Percentiles rank a stretch among this genome's conserved stretches.
phyloP scores from a whole-genome alignment of 1,140 invertebrate species.

The Trichonephila clavata region DNA sequence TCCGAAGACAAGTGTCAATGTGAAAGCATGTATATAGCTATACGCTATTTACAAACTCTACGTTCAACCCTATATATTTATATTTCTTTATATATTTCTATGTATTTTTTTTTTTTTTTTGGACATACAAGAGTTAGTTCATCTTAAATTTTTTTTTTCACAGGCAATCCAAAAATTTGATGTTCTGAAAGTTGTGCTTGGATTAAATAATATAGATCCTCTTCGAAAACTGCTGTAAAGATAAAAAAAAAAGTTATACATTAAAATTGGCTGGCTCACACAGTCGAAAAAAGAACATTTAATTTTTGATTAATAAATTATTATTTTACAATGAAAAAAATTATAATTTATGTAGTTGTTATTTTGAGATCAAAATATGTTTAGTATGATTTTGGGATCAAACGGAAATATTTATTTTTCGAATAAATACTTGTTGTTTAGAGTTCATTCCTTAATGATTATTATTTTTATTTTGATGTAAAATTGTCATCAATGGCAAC shows the following conservation, averaged over 20 bases:
- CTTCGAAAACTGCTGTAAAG: conserved; percentile 57
- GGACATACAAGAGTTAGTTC: conserved; percentile 71
- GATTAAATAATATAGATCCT: conserved; percentile 50
- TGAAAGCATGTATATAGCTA: conserved; percentile 76
- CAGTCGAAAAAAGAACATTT: too few relatives aligned
- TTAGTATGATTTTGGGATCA: too few relatives aligned
- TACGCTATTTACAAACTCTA: conserved; percentile 76
- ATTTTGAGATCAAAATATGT: too few relatives aligned
- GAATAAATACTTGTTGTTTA: too few relatives aligned
- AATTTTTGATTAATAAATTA: too few relatives aligned
- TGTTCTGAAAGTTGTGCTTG: conserved; percentile 74
- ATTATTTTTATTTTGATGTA: too few relatives aligned
- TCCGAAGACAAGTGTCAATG: conserved; percentile 75
- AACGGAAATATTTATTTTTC: too few relatives aligned
- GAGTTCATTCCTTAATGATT: too few relatives aligned
- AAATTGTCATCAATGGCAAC: too few relatives aligned
- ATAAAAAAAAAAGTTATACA: not conserved
- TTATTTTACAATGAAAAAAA: too few relatives aligned
- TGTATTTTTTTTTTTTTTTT: conserved; percentile 67
- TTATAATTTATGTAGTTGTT: too few relatives aligned
- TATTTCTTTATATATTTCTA: conserved; percentile 74
- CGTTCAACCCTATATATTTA: conserved; percentile 76
- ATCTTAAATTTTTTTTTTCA: conserved; percentile 58
- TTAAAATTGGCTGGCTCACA: not conserved
- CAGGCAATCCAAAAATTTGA: conserved; percentile 70